phyloP scores from a whole-genome alignment of 2,113 vertebrate species.

The Bubalus kerabau region DNA sequence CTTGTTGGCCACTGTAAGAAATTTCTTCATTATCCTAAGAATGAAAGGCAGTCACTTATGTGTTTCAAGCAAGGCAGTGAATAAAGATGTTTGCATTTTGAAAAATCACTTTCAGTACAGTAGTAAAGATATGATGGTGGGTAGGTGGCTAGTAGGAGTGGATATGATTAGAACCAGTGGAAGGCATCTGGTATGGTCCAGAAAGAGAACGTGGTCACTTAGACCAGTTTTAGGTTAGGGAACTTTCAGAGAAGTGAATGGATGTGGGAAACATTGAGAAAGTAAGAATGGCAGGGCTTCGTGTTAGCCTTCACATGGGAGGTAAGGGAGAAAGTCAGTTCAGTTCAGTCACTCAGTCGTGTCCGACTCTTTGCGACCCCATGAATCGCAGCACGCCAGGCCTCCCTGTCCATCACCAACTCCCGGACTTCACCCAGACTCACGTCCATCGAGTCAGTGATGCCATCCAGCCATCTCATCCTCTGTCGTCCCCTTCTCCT shows the following conservation, averaged over 20 bases:
- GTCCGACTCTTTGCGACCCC: no score
- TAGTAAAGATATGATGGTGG: background rate
- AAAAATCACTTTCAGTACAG: background rate
- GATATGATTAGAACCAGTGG: background rate
- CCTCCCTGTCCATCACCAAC: no score
- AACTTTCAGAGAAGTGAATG: background rate
- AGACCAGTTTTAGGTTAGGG: background rate
- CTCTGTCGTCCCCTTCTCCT: no score
- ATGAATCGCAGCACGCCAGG: no score
- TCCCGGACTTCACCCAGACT: no score
- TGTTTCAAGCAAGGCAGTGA: background rate
- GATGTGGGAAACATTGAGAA: background rate
- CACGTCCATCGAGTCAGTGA: no score
- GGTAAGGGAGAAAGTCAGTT: background rate
- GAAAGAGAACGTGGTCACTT: background rate
- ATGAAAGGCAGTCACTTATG: background rate
- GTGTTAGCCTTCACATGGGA: background rate
- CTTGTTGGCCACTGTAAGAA: background rate
- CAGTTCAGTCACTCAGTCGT: no score
- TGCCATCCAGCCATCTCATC: no score
- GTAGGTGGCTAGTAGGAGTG: background rate
- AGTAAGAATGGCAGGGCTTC: background rate
- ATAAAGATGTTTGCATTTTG: background rate
- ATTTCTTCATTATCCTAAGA: background rate
- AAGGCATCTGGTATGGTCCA: background rate